phyloP scores from a whole-genome alignment of 2,797 vertebrate genomes.

The Petrocephalus sullivani region DNA sequence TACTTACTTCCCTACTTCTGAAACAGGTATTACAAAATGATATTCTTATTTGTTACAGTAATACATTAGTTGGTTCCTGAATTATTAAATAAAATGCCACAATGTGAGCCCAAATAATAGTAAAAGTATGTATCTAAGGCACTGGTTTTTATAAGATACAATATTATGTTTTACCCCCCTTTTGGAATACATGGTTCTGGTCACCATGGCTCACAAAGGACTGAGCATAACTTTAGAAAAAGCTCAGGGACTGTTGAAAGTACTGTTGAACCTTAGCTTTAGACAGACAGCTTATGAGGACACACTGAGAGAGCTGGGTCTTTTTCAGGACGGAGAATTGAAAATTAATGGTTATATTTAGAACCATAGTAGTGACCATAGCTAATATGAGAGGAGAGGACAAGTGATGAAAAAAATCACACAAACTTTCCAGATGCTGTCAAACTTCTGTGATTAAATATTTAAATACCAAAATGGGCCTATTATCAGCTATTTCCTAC shows the following conservation, averaged over 20 bases:
- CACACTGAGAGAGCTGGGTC: not conserved
- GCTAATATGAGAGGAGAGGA: not conserved
- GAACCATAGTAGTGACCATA: not conserved
- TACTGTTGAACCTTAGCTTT: not conserved
- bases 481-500: not conserved
- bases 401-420: not conserved
- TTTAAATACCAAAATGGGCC: not conserved
- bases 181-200: not conserved
- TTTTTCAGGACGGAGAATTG: not conserved
- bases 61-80: not conserved
- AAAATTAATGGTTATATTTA: not conserved
- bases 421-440: not conserved
- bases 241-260: not conserved
- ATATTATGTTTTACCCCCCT: not conserved
- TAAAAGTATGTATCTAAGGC: not conserved
- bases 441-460: not conserved
- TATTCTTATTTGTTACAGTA: not conserved
- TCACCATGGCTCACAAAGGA: not conserved
- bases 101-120: not conserved
- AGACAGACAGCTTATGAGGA: not conserved
- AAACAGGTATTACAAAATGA: not conserved
- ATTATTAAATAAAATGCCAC: not conserved
- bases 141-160: not conserved
- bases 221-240: not conserved
- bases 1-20: not conserved